A percentile compares a stretch with the other conserved stretches of the same genome.
Evolutionary conservation across 2,888 invertebrate genomes (phyloP).

Genomic region (Tiphia femorata): DNA sequence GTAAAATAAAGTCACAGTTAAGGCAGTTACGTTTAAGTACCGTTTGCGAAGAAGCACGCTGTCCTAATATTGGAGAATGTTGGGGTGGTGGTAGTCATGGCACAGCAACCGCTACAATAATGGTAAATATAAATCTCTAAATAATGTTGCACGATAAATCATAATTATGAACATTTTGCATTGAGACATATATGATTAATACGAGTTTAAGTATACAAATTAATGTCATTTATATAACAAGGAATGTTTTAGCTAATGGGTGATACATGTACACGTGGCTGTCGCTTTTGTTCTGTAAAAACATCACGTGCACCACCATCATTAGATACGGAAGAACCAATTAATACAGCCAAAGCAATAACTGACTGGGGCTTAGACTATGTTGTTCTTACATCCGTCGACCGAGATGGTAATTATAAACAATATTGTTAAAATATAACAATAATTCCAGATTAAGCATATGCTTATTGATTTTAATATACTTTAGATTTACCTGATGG

Average conservation of each 20-base stretch:
- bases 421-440: neutral
- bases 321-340: conserved; percentile 90
- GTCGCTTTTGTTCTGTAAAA: conserved; percentile 98
- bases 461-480: neutral
- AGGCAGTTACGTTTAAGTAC: conserved; percentile 90
- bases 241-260: conserved; percentile 83
- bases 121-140: conserved; percentile 75
- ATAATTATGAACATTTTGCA: conserved; percentile 2
- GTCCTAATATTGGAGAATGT: conserved; percentile 99
- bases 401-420: conserved; percentile 85
- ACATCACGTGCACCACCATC: conserved; percentile 92
- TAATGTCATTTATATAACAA: neutral
- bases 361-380: conserved; percentile 97
- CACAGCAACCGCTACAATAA: conserved; percentile 99
- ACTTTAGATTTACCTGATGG: conserved; percentile 89
- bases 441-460: neutral
- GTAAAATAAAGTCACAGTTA: conserved; percentile 86
- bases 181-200: conserved; percentile 2
- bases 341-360: conserved; percentile 93
- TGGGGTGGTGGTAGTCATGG: conserved; percentile 96
- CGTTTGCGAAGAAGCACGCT: conserved; percentile 97
- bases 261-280: conserved; percentile 98
- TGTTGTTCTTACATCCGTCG: conserved; percentile 97
- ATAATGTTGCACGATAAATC: neutral
- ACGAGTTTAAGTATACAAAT: conserved; percentile 4